Evolutionary conservation across 2,888 invertebrate species (phyloP).

Genomic region (Ceramica pisi): DNA sequence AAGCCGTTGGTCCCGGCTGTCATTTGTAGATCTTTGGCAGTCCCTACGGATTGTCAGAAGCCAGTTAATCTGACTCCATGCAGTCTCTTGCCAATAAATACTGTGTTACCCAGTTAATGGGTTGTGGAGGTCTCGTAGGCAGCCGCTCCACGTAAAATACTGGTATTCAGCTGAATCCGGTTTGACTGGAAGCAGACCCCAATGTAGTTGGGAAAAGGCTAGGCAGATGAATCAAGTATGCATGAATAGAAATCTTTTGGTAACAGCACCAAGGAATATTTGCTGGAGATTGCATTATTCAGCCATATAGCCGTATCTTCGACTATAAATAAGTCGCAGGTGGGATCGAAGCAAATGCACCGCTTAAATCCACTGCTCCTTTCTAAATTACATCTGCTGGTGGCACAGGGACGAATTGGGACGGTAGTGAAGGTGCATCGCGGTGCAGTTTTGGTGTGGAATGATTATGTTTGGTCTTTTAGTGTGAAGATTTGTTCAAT

Average conservation of each 20-base stretch:
- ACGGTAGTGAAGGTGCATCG: background rate
- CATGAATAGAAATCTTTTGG: slow-evolving; percentile 41
- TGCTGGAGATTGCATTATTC: slow-evolving; percentile 71
- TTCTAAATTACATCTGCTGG: slow-evolving; percentile 72
- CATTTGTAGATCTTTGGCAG: too few species aligned
- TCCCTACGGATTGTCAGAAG: too few species aligned
- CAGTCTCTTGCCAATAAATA: too few species aligned
- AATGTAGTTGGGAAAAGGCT: too few species aligned
- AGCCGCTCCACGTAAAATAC: too few species aligned
- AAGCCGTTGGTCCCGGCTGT: too few species aligned
- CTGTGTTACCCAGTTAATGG: too few species aligned
- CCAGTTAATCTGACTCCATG: too few species aligned
- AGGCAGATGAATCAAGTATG: too few species aligned
- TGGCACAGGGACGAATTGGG: slow-evolving; percentile 53
- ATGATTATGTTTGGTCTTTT: background rate
- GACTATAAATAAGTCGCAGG: slow-evolving; percentile 81
- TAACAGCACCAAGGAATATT: slow-evolving; percentile 47
- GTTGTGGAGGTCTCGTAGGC: too few species aligned
- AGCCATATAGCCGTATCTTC: slow-evolving; percentile 66
- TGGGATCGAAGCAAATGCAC: slow-evolving; percentile 77
- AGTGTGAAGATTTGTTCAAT: background rate
- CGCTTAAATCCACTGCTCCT: slow-evolving; percentile 73
- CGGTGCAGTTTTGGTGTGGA: background rate
- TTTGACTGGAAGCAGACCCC: too few species aligned
- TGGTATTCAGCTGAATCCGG: too few species aligned